phyloP scores from a whole-genome alignment of 2,888 invertebrate species.

The Latrodectus hesperus region DNA sequence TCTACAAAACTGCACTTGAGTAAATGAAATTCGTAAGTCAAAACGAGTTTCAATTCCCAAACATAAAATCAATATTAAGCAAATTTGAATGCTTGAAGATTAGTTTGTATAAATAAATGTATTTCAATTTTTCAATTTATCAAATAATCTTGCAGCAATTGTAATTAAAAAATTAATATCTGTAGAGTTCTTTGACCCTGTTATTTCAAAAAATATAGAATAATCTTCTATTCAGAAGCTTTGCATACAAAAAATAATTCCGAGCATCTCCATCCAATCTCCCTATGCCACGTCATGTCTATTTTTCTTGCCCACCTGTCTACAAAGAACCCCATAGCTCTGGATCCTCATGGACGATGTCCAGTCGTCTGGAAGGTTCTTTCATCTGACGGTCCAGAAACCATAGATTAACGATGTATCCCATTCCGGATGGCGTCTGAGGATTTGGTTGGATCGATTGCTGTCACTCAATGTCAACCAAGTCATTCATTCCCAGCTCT shows the following conservation, averaged over 20 bases:
- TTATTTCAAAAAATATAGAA: background rate
- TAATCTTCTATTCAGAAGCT: background rate
- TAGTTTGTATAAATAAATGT: no score
- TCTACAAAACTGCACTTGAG: no score
- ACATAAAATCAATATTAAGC: no score
- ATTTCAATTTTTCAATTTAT: no score
- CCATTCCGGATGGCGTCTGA: constrained; percentile 52
- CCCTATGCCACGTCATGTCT: background rate
- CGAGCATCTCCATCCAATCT: background rate
- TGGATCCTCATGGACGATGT: constrained; percentile 21
- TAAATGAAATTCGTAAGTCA: no score
- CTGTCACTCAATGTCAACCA: constrained; percentile 52
- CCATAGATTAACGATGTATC: constrained; percentile 54
- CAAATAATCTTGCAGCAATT: no score
- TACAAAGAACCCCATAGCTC: background rate
- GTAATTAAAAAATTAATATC: no score
- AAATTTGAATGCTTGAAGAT: no score
- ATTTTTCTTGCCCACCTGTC: background rate
- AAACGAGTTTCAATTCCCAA: no score
- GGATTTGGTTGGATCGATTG: constrained; percentile 57
- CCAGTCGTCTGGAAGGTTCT: constrained; percentile 38
- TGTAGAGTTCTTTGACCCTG: background rate
- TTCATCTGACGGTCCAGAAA: constrained; percentile 32
- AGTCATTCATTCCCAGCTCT: constrained; percentile 56
- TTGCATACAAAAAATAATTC: background rate